Base-by-base conservation (phyloP, 2,797 vertebrate genomes). In the Vultur gryphus region DNA sequence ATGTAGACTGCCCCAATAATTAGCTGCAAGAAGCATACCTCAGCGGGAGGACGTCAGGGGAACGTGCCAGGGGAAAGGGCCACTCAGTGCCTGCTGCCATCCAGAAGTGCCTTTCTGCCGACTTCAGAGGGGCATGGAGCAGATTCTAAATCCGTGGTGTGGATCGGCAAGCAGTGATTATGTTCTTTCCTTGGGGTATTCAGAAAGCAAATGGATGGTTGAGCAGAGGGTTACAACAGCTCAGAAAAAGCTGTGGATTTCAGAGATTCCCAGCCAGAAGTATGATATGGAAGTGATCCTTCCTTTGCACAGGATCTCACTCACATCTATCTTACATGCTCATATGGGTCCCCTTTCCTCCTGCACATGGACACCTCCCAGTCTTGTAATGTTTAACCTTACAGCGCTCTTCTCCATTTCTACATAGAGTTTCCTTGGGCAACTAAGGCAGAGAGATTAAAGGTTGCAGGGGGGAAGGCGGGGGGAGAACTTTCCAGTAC, bases 381-480 rank as follows among this genome's bases (percentile, higher is more conserved):
- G 31, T 35, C 62, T 37, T 65, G 29, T 16, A 37, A 52, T n/a
- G 26, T 57, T 86, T 41, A 65, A 66, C 44, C 4, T 71, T 16
- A 15, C 10, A 69, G 9, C 6, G n/a, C 43, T 59, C 31, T 49
- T 64, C 23, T 80, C 24, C 9, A 51, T 49, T 80, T 66, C 55
- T 58, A 11, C 10, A 16, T 15, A 69, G 41, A 46, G 26, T 44
- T 90, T 48, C 31, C 48, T 48, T 23, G 28, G 18, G 37, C 33
- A 80, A 13, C 19, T 41, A 20, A 76, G 26, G 52, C 46, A 90
- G 35, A 65, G 43, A 70, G 13, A 70, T 31, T 69, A 39, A 84
- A 72, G 5, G 4, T 5, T 57, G 18, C 44, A 43, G 6, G 2
- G 5, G 10, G 3, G 1, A 18, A 29, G 12, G 3, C 1, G 0